phyloP scores from a whole-genome alignment of 2,888 invertebrate species.

The Sarcophaga rosellei region DNA sequence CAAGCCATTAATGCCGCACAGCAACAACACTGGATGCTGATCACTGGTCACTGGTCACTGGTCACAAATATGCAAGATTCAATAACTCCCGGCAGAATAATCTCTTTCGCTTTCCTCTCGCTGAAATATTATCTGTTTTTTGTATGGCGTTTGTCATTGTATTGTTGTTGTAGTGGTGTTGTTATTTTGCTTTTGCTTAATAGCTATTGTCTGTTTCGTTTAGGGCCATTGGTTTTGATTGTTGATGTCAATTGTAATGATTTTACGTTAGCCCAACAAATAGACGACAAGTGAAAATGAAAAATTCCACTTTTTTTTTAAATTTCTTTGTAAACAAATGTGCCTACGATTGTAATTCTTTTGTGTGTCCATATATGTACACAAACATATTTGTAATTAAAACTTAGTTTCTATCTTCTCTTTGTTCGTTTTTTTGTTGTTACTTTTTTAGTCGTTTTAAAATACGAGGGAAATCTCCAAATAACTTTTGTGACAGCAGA shows the following conservation, averaged over 20 bases:
- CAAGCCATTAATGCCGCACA: not conserved
- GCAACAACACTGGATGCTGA: not conserved
- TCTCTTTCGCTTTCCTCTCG: not conserved
- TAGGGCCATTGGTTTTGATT: slow-evolving; percentile 50
- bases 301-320: too few species aligned
- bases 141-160: not conserved
- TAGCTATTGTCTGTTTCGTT: slow-evolving; percentile 16
- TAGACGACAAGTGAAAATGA: too few species aligned
- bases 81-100: not conserved
- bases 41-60: too few species aligned
- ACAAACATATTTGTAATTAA: too few species aligned
- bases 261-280: not conserved
- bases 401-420: not conserved
- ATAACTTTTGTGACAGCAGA: too few species aligned
- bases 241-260: slow-evolving; percentile 31
- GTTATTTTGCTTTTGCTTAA: not conserved
- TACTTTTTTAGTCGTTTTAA: too few species aligned
- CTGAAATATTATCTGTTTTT: not conserved
- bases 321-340: too few species aligned
- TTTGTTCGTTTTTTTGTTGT: not conserved
- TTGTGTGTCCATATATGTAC: too few species aligned
- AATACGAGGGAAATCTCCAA: too few species aligned
- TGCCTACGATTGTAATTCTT: too few species aligned
- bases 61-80: not conserved
- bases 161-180: slow-evolving; percentile 15